Percentiles rank a stretch among this genome's conserved stretches.
These are phyloP conservation scores for Tribolium madens DNA, from an alignment of 1,140 invertebrate genomes.

Conservation along the genomic window DNA sequence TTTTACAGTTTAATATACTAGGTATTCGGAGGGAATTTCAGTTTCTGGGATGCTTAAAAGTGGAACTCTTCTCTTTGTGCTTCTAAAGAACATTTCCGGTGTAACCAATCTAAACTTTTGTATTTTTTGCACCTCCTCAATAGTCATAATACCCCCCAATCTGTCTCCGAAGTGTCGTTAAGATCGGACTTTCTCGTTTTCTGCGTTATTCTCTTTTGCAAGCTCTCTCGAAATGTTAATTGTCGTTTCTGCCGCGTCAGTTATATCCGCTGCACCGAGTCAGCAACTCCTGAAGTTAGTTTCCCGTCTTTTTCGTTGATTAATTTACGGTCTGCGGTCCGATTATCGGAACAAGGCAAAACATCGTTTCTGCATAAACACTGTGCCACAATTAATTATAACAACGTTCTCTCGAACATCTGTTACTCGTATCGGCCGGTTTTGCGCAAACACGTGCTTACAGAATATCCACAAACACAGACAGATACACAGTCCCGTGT, in stretches of 20 bases:
- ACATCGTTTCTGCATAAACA: not conserved
- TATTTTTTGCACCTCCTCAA: not conserved
- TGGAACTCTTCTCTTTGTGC: too few relatives aligned
- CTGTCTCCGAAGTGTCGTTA: not conserved
- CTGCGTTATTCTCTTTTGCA: not conserved
- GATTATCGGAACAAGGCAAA: not conserved
- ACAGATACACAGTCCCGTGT: not conserved
- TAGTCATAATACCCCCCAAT: not conserved
- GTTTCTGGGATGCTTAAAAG: too few relatives aligned
- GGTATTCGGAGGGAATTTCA: too few relatives aligned
- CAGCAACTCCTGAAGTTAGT: not conserved
- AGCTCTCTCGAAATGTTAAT: not conserved
- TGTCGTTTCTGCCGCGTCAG: not conserved
- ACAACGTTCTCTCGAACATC: not conserved
- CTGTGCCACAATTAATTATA: not conserved
- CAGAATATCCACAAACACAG: not conserved
- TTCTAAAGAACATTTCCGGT: too few relatives aligned
- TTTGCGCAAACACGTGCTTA: constrained; percentile 15
- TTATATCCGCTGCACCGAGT: not conserved
- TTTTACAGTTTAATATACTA: too few relatives aligned
- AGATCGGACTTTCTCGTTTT: not conserved
- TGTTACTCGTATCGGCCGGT: not conserved
- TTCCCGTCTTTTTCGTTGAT: not conserved
- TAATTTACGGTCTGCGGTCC: not conserved
- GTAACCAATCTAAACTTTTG: not conserved